Conservation (phyloP, 2,888 invertebrate species). For the Holacanthella duospinosa region DNA sequence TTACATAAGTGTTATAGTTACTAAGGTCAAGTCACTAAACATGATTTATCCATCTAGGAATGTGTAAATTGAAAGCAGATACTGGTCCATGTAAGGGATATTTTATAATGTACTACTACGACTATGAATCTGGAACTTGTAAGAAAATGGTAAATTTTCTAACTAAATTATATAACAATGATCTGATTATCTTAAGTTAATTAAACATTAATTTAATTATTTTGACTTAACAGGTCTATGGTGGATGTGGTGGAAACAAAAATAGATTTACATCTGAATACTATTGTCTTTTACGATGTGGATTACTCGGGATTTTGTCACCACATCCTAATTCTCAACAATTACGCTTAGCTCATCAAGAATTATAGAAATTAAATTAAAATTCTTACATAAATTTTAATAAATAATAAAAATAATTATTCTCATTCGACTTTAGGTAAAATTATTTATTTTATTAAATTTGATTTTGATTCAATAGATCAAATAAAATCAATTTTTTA, state of each 20-base stretch:
- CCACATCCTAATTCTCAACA: background rate
- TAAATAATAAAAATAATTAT: too few species aligned
- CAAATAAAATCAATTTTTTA: too few species aligned
- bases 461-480: too few species aligned
- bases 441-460: too few species aligned
- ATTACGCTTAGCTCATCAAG: background rate
- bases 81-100: constrained; percentile 1
- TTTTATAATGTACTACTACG: constrained; percentile 1
- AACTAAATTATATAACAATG: background rate
- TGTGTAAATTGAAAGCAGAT: background rate
- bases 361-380: background rate
- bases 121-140: background rate
- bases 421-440: too few species aligned
- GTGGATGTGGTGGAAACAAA: background rate
- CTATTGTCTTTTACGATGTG: background rate
- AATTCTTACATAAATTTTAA: background rate
- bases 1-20: background rate
- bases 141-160: background rate
- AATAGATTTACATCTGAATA: background rate
- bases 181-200: background rate
- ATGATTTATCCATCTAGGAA: too few species aligned
- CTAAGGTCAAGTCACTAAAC: too few species aligned
- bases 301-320: background rate
- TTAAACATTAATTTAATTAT: too few species aligned
- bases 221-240: background rate